These are phyloP conservation scores for Oreochromis mossambicus DNA, from an alignment of 2,797 vertebrate genomes.

Conservation along the genomic window DNA sequence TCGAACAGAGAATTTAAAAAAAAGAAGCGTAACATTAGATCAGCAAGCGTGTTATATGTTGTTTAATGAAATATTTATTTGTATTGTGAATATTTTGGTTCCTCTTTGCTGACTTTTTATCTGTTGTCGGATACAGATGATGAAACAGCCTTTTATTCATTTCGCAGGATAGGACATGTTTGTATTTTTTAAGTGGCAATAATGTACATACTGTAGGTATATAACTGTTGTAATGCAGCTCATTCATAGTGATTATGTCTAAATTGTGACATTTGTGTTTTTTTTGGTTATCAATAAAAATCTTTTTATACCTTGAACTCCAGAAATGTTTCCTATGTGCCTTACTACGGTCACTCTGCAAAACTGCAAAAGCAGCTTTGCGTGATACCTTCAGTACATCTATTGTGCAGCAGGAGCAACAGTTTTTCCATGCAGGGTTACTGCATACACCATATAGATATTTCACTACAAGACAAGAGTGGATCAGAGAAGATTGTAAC, in stretches of 20 bases:
- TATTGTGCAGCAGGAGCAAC: background rate
- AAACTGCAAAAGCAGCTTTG: background rate
- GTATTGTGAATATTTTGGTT: constrained; percentile 7
- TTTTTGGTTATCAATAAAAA: constrained; percentile 67
- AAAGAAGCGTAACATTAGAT: background rate
- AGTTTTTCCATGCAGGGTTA: background rate
- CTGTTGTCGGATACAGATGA: background rate
- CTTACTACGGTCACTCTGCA: background rate
- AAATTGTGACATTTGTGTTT: constrained; percentile 41
- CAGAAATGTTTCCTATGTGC: background rate
- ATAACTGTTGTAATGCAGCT: constrained; percentile 24
- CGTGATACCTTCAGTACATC: background rate
- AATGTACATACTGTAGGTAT: constrained; percentile 60
- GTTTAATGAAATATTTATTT: background rate
- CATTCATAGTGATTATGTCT: constrained; percentile 4
- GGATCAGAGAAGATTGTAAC: background rate
- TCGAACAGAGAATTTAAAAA: rapidly evolving
- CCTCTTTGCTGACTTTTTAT: background rate
- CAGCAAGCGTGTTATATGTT: background rate
- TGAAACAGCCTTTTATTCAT: background rate
- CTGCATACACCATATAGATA: background rate
- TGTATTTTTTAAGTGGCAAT: constrained; percentile 38
- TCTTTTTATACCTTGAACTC: constrained; percentile 58
- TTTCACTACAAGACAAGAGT: background rate
- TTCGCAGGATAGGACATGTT: background rate